Evolutionary conservation across 37 sponge, comb jelly and placozoan genomes (phyloP).

Genomic region (Mnemiopsis leidyi): DNA sequence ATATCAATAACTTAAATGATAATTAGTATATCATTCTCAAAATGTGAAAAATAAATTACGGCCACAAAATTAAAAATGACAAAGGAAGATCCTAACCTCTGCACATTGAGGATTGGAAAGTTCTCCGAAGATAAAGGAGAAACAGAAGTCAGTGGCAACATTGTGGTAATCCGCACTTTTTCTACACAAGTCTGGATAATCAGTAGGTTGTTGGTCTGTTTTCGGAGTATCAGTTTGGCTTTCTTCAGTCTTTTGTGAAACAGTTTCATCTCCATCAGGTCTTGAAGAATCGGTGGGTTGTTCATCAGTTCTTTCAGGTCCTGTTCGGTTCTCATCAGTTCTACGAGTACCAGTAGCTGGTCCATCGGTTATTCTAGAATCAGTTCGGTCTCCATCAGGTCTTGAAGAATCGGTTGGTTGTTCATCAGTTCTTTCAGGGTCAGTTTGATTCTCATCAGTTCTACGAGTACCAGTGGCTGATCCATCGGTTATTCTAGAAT

Average conservation of each 20-base stretch:
- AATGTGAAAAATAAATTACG: no score
- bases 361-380: not conserved
- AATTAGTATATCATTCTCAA: no score
- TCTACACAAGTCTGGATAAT: not conserved
- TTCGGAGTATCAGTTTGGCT: not conserved
- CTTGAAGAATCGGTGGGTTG: not conserved
- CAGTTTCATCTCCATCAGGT: no score
- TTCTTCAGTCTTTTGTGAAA: not conserved
- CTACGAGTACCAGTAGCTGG: not conserved
- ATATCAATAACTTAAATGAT: no score
- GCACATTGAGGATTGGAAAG: not conserved
- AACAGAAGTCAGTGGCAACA: slow-evolving; percentile 1
- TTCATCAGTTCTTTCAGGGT: not conserved
- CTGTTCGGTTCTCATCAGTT: no score
- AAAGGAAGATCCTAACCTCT: not conserved
- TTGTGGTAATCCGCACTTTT: not conserved
- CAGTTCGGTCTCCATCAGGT: not conserved
- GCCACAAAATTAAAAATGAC: not conserved
- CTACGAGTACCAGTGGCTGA: not conserved
- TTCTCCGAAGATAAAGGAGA: not conserved
- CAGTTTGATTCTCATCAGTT: not conserved
- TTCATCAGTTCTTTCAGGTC: no score
- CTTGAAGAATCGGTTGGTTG: not conserved
- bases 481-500: no score
- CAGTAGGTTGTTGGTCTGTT: not conserved